These are phyloP conservation scores for Steinernema hermaphroditum DNA, from an alignment of 2,888 invertebrate genomes.

Conservation along the genomic window DNA sequence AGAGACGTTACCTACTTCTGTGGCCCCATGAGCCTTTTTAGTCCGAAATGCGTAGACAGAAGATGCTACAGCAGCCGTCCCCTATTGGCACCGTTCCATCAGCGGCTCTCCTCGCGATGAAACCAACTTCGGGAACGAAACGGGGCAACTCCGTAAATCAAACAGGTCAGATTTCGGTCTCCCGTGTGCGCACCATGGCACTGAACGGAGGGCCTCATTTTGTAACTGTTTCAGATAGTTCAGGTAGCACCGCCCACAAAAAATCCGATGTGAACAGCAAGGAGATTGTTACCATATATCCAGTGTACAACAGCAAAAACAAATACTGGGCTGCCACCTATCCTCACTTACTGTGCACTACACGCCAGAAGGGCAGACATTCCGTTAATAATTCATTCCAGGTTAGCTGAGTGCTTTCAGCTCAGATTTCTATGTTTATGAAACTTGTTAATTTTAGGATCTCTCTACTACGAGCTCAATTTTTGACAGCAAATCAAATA, in stretches of 20 bases:
- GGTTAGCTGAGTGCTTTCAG: conserved; percentile 40
- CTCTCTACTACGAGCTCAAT: conserved; percentile 50
- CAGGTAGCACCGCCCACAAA: conserved; percentile 60
- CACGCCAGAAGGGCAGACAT: conserved; percentile 61
- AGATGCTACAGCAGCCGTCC: conserved; percentile 60
- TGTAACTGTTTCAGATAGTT: conserved; percentile 29
- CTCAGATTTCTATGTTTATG: background rate
- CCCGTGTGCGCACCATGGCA: conserved; percentile 20
- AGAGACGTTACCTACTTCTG: background rate
- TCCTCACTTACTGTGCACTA: conserved; percentile 64
- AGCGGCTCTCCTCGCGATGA: conserved; percentile 63
- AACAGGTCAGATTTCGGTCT: conserved; percentile 21
- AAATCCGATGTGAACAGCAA: conserved; percentile 65
- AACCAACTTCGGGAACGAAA: conserved; percentile 63
- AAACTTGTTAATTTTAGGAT: conserved; percentile 42
- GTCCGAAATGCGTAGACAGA: conserved; percentile 58
- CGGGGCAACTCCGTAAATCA: conserved; percentile 46
- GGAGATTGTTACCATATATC: conserved; percentile 51
- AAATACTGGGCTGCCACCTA: conserved; percentile 64
- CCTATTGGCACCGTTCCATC: conserved; percentile 54
- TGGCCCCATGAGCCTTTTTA: conserved; percentile 11
- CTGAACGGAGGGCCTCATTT: conserved; percentile 32
- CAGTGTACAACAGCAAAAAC: conserved; percentile 57
- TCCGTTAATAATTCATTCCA: conserved; percentile 56
- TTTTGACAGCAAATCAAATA: conserved; percentile 43